Evolutionary conservation across 1,140 invertebrate genomes (phyloP).

Genomic region (Diorhabda sublineata): DNA sequence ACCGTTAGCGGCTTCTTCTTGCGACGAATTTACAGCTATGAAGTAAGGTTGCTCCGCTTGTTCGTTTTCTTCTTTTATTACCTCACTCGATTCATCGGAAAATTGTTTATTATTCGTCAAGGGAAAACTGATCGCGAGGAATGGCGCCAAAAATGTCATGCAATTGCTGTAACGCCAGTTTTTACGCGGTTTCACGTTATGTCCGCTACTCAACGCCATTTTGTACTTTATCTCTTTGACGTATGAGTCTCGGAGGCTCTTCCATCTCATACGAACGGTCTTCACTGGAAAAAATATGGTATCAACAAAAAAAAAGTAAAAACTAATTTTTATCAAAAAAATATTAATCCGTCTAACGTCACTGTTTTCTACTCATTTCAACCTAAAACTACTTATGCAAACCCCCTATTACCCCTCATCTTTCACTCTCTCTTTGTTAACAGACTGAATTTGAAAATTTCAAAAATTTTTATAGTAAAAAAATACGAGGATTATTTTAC

Average conservation of each 20-base stretch:
- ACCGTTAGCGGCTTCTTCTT: not conserved
- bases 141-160: constrained; percentile 14
- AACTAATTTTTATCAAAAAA: not conserved
- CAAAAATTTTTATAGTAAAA: no score
- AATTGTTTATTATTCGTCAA: not conserved
- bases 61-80: not conserved
- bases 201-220: not conserved
- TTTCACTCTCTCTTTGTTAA: no score
- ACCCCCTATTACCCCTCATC: no score
- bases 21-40: not conserved
- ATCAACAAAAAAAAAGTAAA: constrained; percentile 1
- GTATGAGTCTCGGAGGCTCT: constrained; percentile 20
- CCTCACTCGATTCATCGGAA: constrained; percentile 6
- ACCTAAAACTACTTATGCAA: no score
- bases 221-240: constrained; percentile 18
- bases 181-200: constrained; percentile 7
- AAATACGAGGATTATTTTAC: no score
- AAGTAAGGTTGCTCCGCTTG: not conserved
- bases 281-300: constrained; percentile 15
- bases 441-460: no score
- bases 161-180: constrained; percentile 16
- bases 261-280: constrained; percentile 17
- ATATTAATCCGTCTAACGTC: no score
- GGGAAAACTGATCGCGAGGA: constrained; percentile 7
- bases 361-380: no score